phyloP scores from a whole-genome alignment of 2,888 invertebrate species.

The Eupithecia exiguata region DNA sequence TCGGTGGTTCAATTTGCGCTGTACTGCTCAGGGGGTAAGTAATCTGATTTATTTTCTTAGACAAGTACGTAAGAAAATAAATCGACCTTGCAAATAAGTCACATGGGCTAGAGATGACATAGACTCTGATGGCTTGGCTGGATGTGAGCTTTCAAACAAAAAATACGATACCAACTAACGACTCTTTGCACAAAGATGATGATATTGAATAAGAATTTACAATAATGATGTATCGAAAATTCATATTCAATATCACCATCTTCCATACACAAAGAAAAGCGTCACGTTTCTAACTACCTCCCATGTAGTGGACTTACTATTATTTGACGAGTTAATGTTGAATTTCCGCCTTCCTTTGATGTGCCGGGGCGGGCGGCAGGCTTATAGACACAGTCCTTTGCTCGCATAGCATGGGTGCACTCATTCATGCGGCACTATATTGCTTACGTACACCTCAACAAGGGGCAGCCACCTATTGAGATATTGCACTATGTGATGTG shows the following conservation, averaged over 20 bases:
- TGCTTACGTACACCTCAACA: conserved; percentile 48
- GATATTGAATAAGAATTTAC: too few species aligned
- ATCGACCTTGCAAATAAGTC: background rate
- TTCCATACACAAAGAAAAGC: background rate
- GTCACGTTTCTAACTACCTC: background rate
- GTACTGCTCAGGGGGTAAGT: conserved; percentile 27
- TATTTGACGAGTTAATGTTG: conserved; percentile 67
- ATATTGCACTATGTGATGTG: conserved; percentile 37
- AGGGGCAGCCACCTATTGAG: conserved; percentile 27
- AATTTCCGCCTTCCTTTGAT: conserved; percentile 72
- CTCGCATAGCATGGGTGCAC: conserved; percentile 66
- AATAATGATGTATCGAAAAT: background rate
- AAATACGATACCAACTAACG: background rate
- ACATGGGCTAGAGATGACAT: background rate
- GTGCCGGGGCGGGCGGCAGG: conserved; percentile 59
- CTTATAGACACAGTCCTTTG: conserved; percentile 64
- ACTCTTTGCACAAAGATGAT: background rate
- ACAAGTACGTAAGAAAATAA: background rate
- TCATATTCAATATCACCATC: background rate
- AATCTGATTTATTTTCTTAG: conserved; percentile 19
- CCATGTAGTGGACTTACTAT: conserved; percentile 43
- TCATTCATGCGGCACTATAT: conserved; percentile 64
- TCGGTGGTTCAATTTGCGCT: conserved; percentile 26
- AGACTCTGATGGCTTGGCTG: background rate
- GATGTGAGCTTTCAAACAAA: background rate